A percentile compares a stretch with the other conserved stretches of the same genome.
Evolutionary conservation across 37 sponge, comb jelly and placozoan genomes (phyloP).

Genomic region (Oscarella lobularis): DNA sequence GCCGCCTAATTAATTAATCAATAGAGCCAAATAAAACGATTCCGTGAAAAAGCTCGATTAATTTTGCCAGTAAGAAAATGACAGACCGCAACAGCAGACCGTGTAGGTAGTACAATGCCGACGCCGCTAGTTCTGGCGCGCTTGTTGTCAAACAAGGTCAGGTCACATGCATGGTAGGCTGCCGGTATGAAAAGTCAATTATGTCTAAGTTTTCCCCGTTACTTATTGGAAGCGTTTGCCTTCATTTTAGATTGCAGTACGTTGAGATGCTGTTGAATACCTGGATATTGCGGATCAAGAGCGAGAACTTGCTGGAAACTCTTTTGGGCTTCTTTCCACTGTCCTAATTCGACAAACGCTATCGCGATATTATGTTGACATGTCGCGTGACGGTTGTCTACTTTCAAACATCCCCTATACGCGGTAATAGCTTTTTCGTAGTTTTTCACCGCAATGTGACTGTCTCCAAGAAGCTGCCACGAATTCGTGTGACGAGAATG

Average conservation of each 20-base stretch:
- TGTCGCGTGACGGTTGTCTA: background rate
- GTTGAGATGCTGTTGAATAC: background rate
- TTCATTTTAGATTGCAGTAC: background rate
- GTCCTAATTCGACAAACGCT: background rate
- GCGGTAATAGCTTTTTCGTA: background rate
- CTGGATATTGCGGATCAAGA: background rate
- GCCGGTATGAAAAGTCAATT: too few species aligned
- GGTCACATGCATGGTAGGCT: too few species aligned
- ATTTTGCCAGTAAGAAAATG: too few species aligned
- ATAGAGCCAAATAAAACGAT: too few species aligned
- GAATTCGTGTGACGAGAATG: background rate
- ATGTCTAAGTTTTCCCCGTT: too few species aligned
- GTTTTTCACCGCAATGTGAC: background rate
- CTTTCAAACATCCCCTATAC: background rate
- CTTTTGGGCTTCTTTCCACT: background rate
- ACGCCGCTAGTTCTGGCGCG: too few species aligned
- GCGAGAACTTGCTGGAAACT: background rate
- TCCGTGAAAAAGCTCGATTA: too few species aligned
- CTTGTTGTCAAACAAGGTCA: too few species aligned
- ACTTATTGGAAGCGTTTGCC: too few species aligned
- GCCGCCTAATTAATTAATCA: too few species aligned
- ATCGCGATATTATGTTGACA: background rate
- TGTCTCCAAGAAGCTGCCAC: conserved; percentile 1
- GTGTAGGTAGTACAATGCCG: too few species aligned
- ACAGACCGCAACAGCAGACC: too few species aligned